Evolutionary conservation across 2,888 invertebrate species (phyloP), one percentile per base, ranked within the genome.

Genomic region (Brachyopa scutellaris): DNA sequence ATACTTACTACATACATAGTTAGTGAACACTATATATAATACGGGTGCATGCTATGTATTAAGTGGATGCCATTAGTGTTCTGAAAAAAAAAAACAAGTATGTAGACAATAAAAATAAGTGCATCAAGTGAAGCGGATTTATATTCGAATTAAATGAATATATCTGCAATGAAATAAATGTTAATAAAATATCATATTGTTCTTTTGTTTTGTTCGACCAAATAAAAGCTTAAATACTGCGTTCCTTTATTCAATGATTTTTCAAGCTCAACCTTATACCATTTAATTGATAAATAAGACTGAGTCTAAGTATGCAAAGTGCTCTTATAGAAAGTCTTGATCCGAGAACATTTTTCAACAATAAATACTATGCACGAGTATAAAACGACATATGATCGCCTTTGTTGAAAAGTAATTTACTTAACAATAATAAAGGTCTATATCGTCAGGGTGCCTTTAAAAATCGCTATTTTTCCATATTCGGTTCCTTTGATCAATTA

Each of bases 21-120:
- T n/a, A n/a, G n/a, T n/a, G n/a, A n/a, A n/a, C n/a, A n/a, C n/a
- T n/a, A n/a, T n/a, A n/a, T n/a, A n/a, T n/a, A n/a, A n/a, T n/a
- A n/a, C n/a, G n/a, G n/a, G n/a, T n/a, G n/a, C n/a, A n/a, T 53
- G 40, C 5, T 53, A 55, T 55, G 45, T 26, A 49, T 29, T 61
- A 23, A 40, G 4, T 9, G 33, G 17, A 61, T 33, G 11, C 8
- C 33, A 31, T 7, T 19, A 62, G 17, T 29, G 29, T 29, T 36
- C 19, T 33, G 17, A 2, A 15, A 23, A 23, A 13, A 11, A 31
- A 21, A 19, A 19, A n/a, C n/a, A n/a, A n/a, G 8, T 36, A 57
- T 57, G 26, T 17, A 29, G 33, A 42, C 23, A 33, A 33, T 31
- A 8, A 33, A 13, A 19, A 9, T 11, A 38, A 15, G 38, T 40